These are phyloP conservation scores for Benitochromis conjunctus DNA, from an alignment of 2,113 vertebrate genomes.

Conservation along the genomic window DNA sequence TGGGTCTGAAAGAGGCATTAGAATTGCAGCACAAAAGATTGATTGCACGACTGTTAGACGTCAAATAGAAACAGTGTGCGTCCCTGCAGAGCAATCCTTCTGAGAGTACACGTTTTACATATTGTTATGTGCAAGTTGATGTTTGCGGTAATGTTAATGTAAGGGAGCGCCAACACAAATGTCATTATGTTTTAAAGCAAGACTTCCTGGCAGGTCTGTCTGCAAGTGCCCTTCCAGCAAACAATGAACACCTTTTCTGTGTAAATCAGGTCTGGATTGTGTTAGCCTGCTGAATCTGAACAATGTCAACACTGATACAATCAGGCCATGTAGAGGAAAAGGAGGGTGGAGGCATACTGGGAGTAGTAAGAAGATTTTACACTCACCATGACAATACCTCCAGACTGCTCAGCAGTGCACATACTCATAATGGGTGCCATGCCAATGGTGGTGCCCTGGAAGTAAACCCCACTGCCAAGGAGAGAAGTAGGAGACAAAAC, in stretches of 20 bases:
- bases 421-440: constrained; percentile 99
- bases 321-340: background rate
- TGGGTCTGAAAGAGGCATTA: background rate
- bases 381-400: constrained; percentile 97
- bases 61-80: background rate
- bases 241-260: constrained; percentile 12
- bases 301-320: constrained; percentile 33
- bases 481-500: background rate
- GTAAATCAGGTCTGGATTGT: constrained; percentile 7
- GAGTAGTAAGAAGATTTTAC: background rate
- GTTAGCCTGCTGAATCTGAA: constrained; percentile 13
- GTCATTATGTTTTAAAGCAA: background rate
- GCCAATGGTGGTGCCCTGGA: constrained; percentile 97
- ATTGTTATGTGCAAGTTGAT: background rate
- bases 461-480: constrained; percentile 86
- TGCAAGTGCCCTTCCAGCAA: background rate
- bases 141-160: background rate
- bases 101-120: background rate
- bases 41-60: background rate
- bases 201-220: background rate
- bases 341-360: background rate
- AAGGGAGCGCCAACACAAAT: constrained; percentile 11
- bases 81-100: background rate
- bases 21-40: background rate
- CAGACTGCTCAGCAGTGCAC: constrained; percentile 95